phyloP scores from a whole-genome alignment of 1,140 invertebrate genomes.

The Drosophila baimaii region DNA sequence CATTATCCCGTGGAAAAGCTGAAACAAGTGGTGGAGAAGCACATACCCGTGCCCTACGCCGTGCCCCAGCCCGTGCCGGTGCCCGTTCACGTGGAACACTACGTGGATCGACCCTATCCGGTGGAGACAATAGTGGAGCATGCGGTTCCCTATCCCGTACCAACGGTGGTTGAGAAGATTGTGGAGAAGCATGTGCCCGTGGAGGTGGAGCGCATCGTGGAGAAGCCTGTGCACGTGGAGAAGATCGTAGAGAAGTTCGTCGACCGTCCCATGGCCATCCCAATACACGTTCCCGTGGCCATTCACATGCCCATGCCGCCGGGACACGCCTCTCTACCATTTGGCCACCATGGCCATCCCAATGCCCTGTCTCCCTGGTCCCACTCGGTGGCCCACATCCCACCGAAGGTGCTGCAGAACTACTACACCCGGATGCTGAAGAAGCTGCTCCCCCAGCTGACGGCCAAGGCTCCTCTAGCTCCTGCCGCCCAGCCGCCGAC shows the following conservation, averaged over 20 bases:
- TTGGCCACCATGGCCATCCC: constrained; percentile 37
- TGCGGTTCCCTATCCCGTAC: constrained; percentile 85
- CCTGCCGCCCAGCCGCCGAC: not conserved
- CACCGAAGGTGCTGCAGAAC: constrained; percentile 73
- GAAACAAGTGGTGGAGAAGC: constrained; percentile 85
- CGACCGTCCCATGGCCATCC: constrained; percentile 85
- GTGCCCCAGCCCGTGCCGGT: constrained; percentile 85
- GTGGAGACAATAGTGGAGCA: constrained; percentile 84
- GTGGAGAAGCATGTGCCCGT: constrained; percentile 75
- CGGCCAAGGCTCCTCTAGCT: constrained; percentile 6
- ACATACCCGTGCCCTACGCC: constrained; percentile 86
- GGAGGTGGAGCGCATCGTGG: constrained; percentile 86
- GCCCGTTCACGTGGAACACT: constrained; percentile 85
- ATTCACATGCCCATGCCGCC: constrained; percentile 80
- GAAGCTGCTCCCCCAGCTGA: constrained; percentile 68
- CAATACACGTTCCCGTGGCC: constrained; percentile 84
- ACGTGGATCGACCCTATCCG: constrained; percentile 83
- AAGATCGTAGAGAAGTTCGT: constrained; percentile 86
- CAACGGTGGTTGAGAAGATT: constrained; percentile 78
- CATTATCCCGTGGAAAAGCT: constrained; percentile 84
- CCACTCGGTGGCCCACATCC: constrained; percentile 59
- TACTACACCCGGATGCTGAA: constrained; percentile 79
- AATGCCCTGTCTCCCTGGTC: constrained; percentile 61
- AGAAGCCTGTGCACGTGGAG: constrained; percentile 86
- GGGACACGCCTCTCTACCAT: constrained; percentile 33